Percentiles rank a stretch among this genome's conserved stretches.
phyloP scores from a whole-genome alignment of 2,888 invertebrate species.

The Gymnocheta viridis region DNA sequence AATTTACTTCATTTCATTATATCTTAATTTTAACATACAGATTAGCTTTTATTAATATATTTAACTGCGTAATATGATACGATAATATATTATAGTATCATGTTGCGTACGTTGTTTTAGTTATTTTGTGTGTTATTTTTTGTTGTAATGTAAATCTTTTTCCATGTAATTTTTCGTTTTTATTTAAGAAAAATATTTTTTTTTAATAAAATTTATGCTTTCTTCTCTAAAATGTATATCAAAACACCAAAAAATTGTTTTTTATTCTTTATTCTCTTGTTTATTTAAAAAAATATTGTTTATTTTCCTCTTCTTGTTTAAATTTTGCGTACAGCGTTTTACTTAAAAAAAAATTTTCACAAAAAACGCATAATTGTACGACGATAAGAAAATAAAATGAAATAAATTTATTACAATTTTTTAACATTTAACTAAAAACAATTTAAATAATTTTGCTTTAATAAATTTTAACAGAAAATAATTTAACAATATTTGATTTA shows the following conservation, averaged over 20 bases:
- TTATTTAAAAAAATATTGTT: conserved; percentile 46
- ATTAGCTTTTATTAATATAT: conserved; percentile 5
- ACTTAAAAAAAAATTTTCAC: conserved; percentile 33
- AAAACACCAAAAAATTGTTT: conserved; percentile 54
- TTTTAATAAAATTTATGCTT: not conserved
- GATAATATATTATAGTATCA: too few relatives aligned
- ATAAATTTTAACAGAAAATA: conserved; percentile 52
- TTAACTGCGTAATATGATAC: too few relatives aligned
- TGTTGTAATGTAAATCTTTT: not conserved
- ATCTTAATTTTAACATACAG: conserved; percentile 21
- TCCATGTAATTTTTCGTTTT: not conserved
- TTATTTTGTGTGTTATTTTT: conserved; percentile 6
- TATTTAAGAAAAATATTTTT: conserved; percentile 27
- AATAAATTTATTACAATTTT: conserved; percentile 36
- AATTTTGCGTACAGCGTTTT: conserved; percentile 67
- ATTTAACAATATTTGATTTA: conserved; percentile 46
- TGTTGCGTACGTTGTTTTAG: not conserved
- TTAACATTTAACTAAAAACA: conserved; percentile 53
- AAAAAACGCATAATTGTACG: conserved; percentile 56
- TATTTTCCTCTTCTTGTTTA: conserved; percentile 25
- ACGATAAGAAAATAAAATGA: conserved; percentile 49
- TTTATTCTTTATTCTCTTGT: conserved; percentile 33
- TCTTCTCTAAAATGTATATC: conserved; percentile 52
- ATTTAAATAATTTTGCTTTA: conserved; percentile 29
- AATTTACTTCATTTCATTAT: not conserved